These are phyloP conservation scores for Acrossocheilus wenchowensis DNA, from an alignment of 2,797 vertebrate genomes.

Conservation along the genomic window DNA sequence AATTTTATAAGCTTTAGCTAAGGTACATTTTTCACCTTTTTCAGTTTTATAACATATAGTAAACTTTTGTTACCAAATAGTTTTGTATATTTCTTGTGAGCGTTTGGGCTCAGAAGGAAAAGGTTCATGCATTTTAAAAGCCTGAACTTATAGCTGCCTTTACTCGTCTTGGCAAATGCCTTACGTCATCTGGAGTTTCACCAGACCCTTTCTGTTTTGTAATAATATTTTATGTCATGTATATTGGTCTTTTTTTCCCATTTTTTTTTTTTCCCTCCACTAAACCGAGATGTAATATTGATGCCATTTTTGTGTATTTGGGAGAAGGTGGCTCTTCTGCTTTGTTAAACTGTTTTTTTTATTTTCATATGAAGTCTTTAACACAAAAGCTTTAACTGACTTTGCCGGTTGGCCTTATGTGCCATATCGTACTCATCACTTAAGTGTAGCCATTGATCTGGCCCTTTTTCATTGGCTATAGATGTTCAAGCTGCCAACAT, in stretches of 20 bases:
- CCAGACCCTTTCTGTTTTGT: slow-evolving; percentile 52
- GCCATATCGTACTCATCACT: neutral
- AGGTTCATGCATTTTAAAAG: slow-evolving; percentile 47
- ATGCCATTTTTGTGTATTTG: slow-evolving; percentile 30
- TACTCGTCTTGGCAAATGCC: slow-evolving; percentile 53
- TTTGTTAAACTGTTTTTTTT: slow-evolving; percentile 11
- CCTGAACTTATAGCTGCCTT: slow-evolving; percentile 58
- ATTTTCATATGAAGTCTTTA: slow-evolving; percentile 38
- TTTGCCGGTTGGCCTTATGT: slow-evolving; percentile 12
- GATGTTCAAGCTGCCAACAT: slow-evolving; percentile 5
- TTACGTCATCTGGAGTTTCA: slow-evolving; percentile 56
- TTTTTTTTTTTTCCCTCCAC: neutral
- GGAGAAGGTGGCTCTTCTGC: slow-evolving; percentile 44
- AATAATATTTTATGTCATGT: slow-evolving; percentile 52
- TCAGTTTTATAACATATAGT: slow-evolving; percentile 70
- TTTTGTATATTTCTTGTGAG: slow-evolving; percentile 58
- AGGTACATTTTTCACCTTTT: slow-evolving; percentile 77
- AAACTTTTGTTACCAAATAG: slow-evolving; percentile 73
- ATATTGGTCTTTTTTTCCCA: slow-evolving; percentile 26
- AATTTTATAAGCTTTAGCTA: slow-evolving; percentile 79
- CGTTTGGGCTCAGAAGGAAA: slow-evolving; percentile 55
- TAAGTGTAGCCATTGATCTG: neutral
- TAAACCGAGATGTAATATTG: slow-evolving; percentile 36
- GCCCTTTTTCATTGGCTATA: slow-evolving; percentile 21
- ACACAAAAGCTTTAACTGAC: slow-evolving; percentile 61